Evolutionary conservation across 2,888 invertebrate species (phyloP), one percentile per base, ranked within the genome.

Genomic region (Seladonia tumulorum): DNA sequence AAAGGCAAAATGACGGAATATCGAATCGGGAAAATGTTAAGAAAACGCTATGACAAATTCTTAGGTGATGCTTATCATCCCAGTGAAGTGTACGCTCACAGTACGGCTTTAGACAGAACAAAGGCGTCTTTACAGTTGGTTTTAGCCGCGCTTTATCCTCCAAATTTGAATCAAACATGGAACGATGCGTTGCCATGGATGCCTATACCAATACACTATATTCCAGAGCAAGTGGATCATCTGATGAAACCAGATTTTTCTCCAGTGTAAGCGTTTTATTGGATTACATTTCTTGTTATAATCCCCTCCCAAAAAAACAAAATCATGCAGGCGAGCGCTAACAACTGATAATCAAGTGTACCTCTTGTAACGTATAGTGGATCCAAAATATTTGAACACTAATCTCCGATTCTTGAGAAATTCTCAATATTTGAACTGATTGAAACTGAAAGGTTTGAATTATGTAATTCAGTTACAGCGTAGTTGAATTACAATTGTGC

Each of bases 61-160:
- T 72, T 93, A 10, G 90, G 89, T 1, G 25, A 86, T 1, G n/a
- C 81, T 29, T 92, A 92, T 86, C 70, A 70, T 39, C 89, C 88
- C 0, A 47, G 45, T 7, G 88, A 91, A 29, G 82, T 93, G 0
- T 90, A 91, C 25, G 92, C 90, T 35, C 70, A 86, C 1, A 90
- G 91, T n/a, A 81, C 92, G 0, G 89, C 90, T 53, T 14, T 73
- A 47, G 90, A 89, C 39, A 85, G 93, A 0, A 93, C 93, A 8
- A 92, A 93, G 75, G 86, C 85, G 87, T 93, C 93, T 8, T 81
- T 93, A 14, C 84, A 91, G 45, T 82, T 93, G 22, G 90, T 90
- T 3, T 79, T 93, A 22, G 92, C 93, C 1, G 91, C 88, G 1
- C 83, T 93, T 14, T 93, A 90, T 86, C 90, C 88, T 8, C 90